phyloP scores from a whole-genome alignment of 2,888 invertebrate genomes.

The Ectemnius continuus region DNA sequence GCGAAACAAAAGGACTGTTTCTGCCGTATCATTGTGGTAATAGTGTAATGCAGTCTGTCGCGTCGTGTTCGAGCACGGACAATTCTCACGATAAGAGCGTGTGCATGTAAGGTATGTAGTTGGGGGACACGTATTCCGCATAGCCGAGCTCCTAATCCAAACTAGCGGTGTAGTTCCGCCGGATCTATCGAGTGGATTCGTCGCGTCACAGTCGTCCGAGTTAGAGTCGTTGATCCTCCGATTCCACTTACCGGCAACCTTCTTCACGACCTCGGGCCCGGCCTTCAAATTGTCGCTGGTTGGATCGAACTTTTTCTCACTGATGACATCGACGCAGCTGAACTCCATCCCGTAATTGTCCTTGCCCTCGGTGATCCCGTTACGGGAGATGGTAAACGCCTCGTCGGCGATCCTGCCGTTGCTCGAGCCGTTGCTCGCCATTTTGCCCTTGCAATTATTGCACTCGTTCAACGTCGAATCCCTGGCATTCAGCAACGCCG shows the following conservation, averaged over 20 bases:
- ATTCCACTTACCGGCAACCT: conserved; percentile 69
- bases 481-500: conserved; percentile 57
- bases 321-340: conserved; percentile 39
- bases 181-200: neutral
- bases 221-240: neutral
- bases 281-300: conserved; percentile 62
- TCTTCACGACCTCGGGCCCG: conserved; percentile 64
- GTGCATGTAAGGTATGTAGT: neutral
- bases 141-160: no score
- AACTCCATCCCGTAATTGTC: conserved; percentile 58
- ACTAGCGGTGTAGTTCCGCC: no score
- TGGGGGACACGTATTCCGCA: no score
- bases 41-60: neutral
- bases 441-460: conserved; percentile 40
- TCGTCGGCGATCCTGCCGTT: conserved; percentile 38
- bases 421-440: conserved; percentile 37
- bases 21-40: conserved; percentile 14
- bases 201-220: conserved; percentile 1
- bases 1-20: conserved; percentile 22
- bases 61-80: neutral
- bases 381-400: conserved; percentile 45
- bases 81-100: conserved; percentile 2
- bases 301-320: conserved; percentile 55
- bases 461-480: conserved; percentile 42
- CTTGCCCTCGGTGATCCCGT: conserved; percentile 55